Base-by-base conservation (phyloP, 1,140 invertebrate species). In the Lethocerus indicus region DNA sequence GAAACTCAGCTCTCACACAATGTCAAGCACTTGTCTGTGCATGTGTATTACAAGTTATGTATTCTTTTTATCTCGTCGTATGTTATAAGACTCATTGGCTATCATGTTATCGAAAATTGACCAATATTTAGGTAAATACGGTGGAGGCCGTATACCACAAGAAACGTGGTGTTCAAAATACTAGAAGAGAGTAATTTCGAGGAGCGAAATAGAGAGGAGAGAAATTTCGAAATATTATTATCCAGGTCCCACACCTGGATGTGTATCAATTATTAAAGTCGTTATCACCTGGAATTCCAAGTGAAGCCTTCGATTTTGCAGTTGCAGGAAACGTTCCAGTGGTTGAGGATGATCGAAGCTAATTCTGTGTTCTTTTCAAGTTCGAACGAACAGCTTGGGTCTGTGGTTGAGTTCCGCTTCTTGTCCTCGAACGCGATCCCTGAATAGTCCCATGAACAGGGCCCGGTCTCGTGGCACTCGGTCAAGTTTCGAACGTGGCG, bases 291-390 rank as follows among this genome's bases (percentile, higher is more conserved):
- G 13, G 56, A 56, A 20, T 54, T 47, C 74, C 74, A 78, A 47
- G 63, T 59, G 59, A 68, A 71, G 0, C 75, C 74, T 2, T 39
- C 9, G 5, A 60, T 47, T 2, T 44, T 28, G 55, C 76, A 79
- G 27, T 62, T 43, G 57, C 76, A 79, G 24, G 64, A 68, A 32
- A 76, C 62, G 59, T 79, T 79, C 69, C 75, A 74, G 58, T 59
- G 58, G 55, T 76, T 75, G 21, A 56, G 50, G 0, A 69, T 61
- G 3, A 77, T 61, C 20, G 67, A 62, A 13, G 62, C 52, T 2
- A 78, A 69, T 54, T 74, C 64, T 24, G 55, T 66, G 62, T 77
- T 78, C 37, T 65, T 42, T 16, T 61, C 57, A 25, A 60, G 64
- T 41, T 67, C 60, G 14, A 76, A 55, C 1, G 12, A 29, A 56